Percentiles rank a stretch among this genome's conserved stretches.
Evolutionary conservation across 2,797 vertebrate genomes (phyloP).

Genomic region (Microctenopoma steveboyesi): DNA sequence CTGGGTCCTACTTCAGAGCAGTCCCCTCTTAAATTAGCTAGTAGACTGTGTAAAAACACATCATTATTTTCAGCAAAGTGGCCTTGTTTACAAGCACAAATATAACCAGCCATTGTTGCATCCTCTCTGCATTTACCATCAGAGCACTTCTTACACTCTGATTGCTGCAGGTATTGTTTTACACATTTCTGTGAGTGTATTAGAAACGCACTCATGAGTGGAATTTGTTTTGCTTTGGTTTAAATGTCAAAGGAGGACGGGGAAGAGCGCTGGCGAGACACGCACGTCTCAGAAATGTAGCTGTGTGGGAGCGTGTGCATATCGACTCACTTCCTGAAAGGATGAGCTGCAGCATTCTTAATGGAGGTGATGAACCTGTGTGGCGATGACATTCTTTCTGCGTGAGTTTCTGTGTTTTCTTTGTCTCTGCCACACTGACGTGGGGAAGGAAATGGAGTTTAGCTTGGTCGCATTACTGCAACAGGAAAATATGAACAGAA

Average conservation of each 20-base stretch:
- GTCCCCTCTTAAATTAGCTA: slow-evolving; percentile 43
- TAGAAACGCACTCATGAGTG: slow-evolving; percentile 57
- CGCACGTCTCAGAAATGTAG: slow-evolving; percentile 38
- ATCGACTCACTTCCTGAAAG: slow-evolving; percentile 40
- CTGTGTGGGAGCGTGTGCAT: slow-evolving; percentile 38
- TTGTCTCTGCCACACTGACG: slow-evolving; percentile 47
- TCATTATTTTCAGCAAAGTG: slow-evolving; percentile 63
- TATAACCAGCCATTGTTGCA: slow-evolving; percentile 27
- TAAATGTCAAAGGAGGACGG: slow-evolving; percentile 67
- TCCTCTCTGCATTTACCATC: slow-evolving; percentile 37
- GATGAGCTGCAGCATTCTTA: slow-evolving; percentile 53
- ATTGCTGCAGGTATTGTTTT: slow-evolving; percentile 39
- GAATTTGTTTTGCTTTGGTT: slow-evolving; percentile 69
- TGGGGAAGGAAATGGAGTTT: slow-evolving; percentile 43
- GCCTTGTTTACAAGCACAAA: slow-evolving; percentile 54
- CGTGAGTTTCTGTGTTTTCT: slow-evolving; percentile 43
- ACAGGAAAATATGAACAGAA: slow-evolving; percentile 50
- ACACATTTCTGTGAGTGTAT: slow-evolving; percentile 23
- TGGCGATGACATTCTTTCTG: slow-evolving; percentile 51
- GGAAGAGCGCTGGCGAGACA: slow-evolving; percentile 37
- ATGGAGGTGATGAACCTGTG: slow-evolving; percentile 69
- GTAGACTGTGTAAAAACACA: slow-evolving; percentile 53
- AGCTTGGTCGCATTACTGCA: slow-evolving; percentile 11
- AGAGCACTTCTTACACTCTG: slow-evolving; percentile 43
- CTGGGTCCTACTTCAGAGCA: slow-evolving; percentile 37